Conservation (phyloP, 1,140 invertebrate genomes). For the Drosophila sucinea region DNA sequence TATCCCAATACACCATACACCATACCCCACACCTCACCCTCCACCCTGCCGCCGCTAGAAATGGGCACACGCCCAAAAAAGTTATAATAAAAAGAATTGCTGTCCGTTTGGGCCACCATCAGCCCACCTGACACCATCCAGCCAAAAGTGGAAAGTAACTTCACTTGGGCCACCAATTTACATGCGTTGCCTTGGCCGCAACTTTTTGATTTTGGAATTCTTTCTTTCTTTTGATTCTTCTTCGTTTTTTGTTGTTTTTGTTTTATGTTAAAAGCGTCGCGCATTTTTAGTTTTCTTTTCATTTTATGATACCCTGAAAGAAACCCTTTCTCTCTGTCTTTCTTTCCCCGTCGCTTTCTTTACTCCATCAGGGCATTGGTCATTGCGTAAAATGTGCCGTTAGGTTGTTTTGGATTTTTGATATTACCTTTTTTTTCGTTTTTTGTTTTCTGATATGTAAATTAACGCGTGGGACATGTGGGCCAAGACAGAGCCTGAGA, state of each 20-base stretch:
- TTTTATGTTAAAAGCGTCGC: conserved; percentile 76
- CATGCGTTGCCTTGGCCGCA: conserved; percentile 53
- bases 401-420: conserved; percentile 59
- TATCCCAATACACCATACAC: too few species aligned
- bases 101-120: conserved; percentile 53
- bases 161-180: conserved; percentile 57
- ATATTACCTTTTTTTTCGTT: conserved; percentile 3
- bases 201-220: conserved; percentile 24
- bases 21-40: too few species aligned
- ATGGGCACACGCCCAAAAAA: conserved; percentile 51
- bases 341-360: conserved; percentile 42
- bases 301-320: conserved; percentile 72
- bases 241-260: conserved; percentile 27
- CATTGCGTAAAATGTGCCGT: conserved; percentile 76
- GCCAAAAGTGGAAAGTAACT: conserved; percentile 73
- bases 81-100: conserved; percentile 17
- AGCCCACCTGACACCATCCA: conserved; percentile 46
- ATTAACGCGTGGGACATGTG: conserved; percentile 75
- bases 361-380: conserved; percentile 44
- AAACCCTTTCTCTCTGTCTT: conserved; percentile 73
- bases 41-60: not conserved
- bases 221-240: conserved; percentile 25
- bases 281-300: conserved; percentile 72
- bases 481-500: conserved; percentile 37
- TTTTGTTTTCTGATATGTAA: conserved; percentile 57